These are phyloP conservation scores for Chironex yamaguchii DNA, from an alignment of 30 jellyfish, hydroid and myxozoan species.

Conservation along the genomic window DNA sequence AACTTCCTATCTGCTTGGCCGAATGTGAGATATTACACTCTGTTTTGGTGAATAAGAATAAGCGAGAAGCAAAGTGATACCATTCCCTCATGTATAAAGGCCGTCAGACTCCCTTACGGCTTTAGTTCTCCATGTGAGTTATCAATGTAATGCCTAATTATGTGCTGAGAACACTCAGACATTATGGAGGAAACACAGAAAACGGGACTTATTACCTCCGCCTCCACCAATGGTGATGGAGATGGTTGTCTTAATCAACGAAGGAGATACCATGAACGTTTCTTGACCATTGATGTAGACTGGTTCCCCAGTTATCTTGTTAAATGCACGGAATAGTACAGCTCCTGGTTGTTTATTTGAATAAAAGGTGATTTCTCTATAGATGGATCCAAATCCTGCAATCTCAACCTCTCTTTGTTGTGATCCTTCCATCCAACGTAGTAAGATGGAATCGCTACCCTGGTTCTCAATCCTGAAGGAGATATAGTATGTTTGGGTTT, in stretches of 20 bases:
- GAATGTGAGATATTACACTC: no score
- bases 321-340: constrained; percentile 54
- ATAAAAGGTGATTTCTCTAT: constrained; percentile 38
- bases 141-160: no score
- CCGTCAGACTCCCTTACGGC: no score
- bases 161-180: no score
- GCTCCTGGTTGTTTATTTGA: constrained; percentile 71
- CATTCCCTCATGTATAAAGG: no score
- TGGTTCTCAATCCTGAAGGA: constrained; percentile 49
- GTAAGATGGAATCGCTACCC: constrained; percentile 35
- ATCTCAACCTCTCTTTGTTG: constrained; percentile 66
- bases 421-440: constrained; percentile 53
- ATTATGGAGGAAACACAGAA: no score
- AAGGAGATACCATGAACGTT: constrained; percentile 49
- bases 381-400: constrained; percentile 39
- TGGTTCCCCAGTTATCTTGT: constrained; percentile 34
- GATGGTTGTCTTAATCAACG: constrained; percentile 33
- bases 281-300: constrained; percentile 39
- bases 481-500: constrained; percentile 9
- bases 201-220: no score
- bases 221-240: not conserved
- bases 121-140: no score
- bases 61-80: no score
- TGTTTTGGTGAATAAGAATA: no score
- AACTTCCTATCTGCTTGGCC: no score